A percentile compares a stretch with the other conserved stretches of the same genome.
These are phyloP conservation scores for Trachurus trachurus DNA, from an alignment of 2,797 vertebrate genomes.

Conservation along the genomic window DNA sequence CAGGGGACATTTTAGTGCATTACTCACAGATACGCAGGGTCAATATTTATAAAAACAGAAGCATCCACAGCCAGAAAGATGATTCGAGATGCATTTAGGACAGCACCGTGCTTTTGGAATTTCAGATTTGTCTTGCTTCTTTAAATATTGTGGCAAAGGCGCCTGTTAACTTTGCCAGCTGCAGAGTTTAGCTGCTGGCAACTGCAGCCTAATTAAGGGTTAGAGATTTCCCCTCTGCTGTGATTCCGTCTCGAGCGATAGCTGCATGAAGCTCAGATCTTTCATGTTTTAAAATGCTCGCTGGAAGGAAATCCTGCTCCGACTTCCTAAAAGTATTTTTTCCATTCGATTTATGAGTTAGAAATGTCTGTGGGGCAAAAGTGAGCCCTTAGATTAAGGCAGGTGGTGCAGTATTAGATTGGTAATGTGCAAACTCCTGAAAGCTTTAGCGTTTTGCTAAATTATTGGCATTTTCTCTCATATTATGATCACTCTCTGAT, in stretches of 20 bases:
- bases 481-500: too few species aligned
- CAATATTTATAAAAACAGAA: neutral
- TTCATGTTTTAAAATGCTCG: slow-evolving; percentile 6
- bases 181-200: slow-evolving; percentile 20
- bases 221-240: slow-evolving; percentile 13
- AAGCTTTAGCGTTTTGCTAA: slow-evolving; percentile 9
- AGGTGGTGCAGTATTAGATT: neutral
- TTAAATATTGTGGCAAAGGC: neutral
- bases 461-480: neutral
- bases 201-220: slow-evolving; percentile 18
- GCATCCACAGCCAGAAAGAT: neutral
- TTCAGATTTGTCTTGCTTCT: neutral
- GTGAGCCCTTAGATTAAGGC: neutral
- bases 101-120: neutral
- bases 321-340: neutral
- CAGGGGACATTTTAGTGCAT: neutral
- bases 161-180: slow-evolving; percentile 28
- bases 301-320: neutral
- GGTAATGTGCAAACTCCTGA: neutral
- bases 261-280: slow-evolving; percentile 25
- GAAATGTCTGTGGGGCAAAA: neutral
- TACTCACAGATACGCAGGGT: neutral
- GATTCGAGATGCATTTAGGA: neutral
- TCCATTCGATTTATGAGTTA: neutral
- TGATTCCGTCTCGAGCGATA: slow-evolving; percentile 9